Percentiles rank a stretch among this genome's conserved stretches.
Conservation (phyloP, 2,113 vertebrate species). For the cattle (Bos taurus) region DNA sequence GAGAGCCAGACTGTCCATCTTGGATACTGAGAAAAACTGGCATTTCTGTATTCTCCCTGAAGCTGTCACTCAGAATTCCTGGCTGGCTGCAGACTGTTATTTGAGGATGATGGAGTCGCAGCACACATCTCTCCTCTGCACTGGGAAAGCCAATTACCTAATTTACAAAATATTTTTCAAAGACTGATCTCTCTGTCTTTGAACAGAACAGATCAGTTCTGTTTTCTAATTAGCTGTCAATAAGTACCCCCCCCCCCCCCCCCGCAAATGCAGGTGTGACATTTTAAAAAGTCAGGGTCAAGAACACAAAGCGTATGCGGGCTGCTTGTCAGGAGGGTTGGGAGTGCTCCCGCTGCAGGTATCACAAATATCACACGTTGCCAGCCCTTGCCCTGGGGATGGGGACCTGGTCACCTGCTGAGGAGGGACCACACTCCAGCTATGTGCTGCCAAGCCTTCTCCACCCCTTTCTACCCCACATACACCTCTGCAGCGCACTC, state of each 20-base stretch:
- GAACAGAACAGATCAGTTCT: conserved; percentile 58
- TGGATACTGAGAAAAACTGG: background rate
- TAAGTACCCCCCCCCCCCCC: background rate
- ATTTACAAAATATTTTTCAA: conserved; percentile 63
- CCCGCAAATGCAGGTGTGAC: conserved; percentile 44
- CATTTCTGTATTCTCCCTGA: conserved; percentile 4
- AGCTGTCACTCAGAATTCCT: conserved; percentile 44
- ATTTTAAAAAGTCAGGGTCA: conserved; percentile 70
- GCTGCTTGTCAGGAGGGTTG: background rate
- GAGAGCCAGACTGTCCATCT: conserved; percentile 42
- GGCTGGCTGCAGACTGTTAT: background rate
- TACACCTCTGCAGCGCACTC: accelerated
- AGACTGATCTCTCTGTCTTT: too few species aligned
- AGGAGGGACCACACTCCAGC: background rate
- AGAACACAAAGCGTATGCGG: accelerated
- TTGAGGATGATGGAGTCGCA: background rate
- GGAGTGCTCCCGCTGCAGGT: background rate
- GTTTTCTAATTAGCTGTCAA: conserved; percentile 65
- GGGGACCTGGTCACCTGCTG: background rate
- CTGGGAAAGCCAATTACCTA: conserved; percentile 51
- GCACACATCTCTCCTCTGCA: background rate
- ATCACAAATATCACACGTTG: background rate
- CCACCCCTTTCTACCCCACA: background rate
- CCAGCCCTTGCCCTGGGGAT: background rate
- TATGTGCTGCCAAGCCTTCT: background rate